Base-by-base conservation (phyloP, 2,888 invertebrate species). In the Eilema depressum region DNA sequence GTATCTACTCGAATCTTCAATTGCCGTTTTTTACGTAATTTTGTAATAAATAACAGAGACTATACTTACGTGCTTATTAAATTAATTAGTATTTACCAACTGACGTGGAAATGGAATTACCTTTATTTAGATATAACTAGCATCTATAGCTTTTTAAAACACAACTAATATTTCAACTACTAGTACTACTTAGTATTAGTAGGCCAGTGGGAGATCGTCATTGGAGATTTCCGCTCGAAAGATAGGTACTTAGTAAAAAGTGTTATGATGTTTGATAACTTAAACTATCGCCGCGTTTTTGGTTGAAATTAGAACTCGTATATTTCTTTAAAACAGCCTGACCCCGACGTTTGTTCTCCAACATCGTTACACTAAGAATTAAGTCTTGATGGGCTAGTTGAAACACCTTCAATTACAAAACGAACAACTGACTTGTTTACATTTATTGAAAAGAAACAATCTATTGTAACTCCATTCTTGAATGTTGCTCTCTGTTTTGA, bases 291-390 rank as follows among this genome's bases (percentile, higher is more conserved):
- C n/a, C n/a, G n/a, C 75, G 56, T 61, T 26, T 17, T 1, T 33
- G n/a, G 3, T 2, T 64, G 20, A 47, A 68, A 63, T 70, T 8
- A 0, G 0, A 5, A 11, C 28, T 73, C 81, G 83, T 88, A 71
- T 84, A 62, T 84, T 75, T 26, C 8, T 20, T 60, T 53, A 69
- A 79, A 77, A 80, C 77, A 80, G 82, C 73, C 78, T 76, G 68
- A 68, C 73, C 75, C 72, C 72, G 63, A 69, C 72, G 71, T 72
- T 75, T 83, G 85, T 85, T 84, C 79, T 80, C 78, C 75, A 82
- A 81, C 86, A 77, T 85, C 82, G 84, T 86, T 84, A 87, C 84
- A 80, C 75, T 78, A 83, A 83, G 83, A 85, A 87, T 87, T 86
- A 88, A 84, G 80, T 81, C 85, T 82, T 86, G 85, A 86, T 84